Evolutionary conservation across 2,888 invertebrate genomes (phyloP), one percentile per base, ranked within the genome.

Genomic region (Cepaea hortensis): DNA sequence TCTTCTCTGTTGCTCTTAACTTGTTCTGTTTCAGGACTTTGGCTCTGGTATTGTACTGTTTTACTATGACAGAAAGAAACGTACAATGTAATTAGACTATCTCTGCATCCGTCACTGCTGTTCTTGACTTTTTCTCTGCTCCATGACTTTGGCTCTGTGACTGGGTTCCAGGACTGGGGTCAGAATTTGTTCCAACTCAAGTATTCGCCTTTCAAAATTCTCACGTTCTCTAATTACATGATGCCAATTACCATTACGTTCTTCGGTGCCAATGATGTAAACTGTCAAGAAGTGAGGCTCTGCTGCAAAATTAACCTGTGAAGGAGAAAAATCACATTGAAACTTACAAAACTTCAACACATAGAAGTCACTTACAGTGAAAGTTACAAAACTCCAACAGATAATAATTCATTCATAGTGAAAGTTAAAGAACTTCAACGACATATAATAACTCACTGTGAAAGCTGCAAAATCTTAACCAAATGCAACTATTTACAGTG

Each of bases 141-240:
- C 4, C 3, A 79, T 35, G 23, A 81, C 50, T 20, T 73, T 73
- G n/a, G 75, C 62, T 72, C 85, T 68, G 48, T 85, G 85, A 50
- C n/a, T 46, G 48, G 23, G 20, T 0, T 81, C 75, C n/a, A 85
- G 61, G 11, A 85, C 70, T 48, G 85, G 85, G 23, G 81, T 73
- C 55, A 85, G 13, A 35, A 85, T 65, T 50, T 48, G 35, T 20
- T 75, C 79, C 5, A 35, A 18, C 62, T 85, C 81, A 13, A 35
- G 61, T 62, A 85, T 85, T 23, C 81, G 81, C 55, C 85, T 85
- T 75, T 75, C 62, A 85, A 85, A 85, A 62, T 81, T 73, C 46
- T 85, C 85, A 18, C 85, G 55, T 23, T 85, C 85, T 73, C 81
- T 23, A 13, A 75, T 75, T 73, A 55, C 65, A 23, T 75, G 81